A percentile compares a stretch with the other conserved stretches of the same genome.
These are phyloP conservation scores for Lepidurus packardi DNA, from an alignment of 1,140 invertebrate species.

Conservation along the genomic window DNA sequence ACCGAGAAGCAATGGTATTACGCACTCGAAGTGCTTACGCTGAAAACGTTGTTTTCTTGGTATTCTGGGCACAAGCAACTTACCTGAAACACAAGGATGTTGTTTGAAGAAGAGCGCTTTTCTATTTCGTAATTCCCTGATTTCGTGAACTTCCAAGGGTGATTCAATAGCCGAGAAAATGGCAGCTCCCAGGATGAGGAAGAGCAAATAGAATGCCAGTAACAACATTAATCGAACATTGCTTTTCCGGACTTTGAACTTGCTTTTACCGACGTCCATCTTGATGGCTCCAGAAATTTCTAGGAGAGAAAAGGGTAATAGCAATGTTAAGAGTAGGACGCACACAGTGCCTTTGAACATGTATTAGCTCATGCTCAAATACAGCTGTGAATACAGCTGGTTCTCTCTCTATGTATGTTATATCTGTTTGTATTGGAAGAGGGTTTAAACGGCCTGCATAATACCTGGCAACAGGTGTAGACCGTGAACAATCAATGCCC, in stretches of 20 bases:
- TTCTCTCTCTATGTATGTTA: too few relatives aligned
- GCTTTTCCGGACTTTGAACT: slow-evolving; percentile 39
- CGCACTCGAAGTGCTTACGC: background rate
- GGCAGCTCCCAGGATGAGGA: slow-evolving; percentile 56
- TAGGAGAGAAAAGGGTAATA: background rate
- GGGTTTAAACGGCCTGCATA: background rate
- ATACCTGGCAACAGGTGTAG: slow-evolving; percentile 13
- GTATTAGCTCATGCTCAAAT: too few relatives aligned
- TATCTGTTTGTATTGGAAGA: too few relatives aligned
- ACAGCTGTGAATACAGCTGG: too few relatives aligned
- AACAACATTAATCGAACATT: slow-evolving; percentile 45
- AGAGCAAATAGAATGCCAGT: slow-evolving; percentile 45
- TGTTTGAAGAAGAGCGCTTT: slow-evolving; percentile 55
- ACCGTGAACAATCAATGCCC: background rate
- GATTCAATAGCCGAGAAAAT: slow-evolving; percentile 67
- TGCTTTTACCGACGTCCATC: slow-evolving; percentile 30
- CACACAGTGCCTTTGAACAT: too few relatives aligned
- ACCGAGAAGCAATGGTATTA: background rate
- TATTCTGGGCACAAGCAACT: slow-evolving; percentile 27
- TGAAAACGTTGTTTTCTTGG: slow-evolving; percentile 15
- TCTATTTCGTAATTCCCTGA: slow-evolving; percentile 50
- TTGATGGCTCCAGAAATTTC: slow-evolving; percentile 27
- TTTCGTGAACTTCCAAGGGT: slow-evolving; percentile 55
- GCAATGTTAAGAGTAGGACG: background rate
- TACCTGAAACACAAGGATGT: slow-evolving; percentile 57